Evolutionary conservation across 2,888 invertebrate species (phyloP).

Genomic region (Ectemnius cavifrons): DNA sequence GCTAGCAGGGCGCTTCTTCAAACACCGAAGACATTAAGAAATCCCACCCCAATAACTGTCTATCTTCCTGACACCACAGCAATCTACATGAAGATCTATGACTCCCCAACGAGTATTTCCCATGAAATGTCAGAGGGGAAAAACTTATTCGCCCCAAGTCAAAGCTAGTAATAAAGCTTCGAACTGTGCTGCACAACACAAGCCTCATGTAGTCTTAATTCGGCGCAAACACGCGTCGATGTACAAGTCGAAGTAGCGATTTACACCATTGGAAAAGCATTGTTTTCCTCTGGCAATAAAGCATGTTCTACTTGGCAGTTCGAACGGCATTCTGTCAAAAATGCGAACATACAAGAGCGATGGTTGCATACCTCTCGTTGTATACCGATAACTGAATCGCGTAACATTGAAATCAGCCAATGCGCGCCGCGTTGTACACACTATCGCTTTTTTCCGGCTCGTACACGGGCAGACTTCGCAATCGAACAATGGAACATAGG

Average conservation of each 20-base stretch:
- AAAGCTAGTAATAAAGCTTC: too few species aligned
- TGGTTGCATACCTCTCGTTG: neutral
- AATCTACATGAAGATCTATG: neutral
- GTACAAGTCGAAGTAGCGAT: too few species aligned
- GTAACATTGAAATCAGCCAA: too few species aligned
- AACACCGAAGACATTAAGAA: neutral
- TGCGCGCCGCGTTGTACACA: neutral
- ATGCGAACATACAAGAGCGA: slow-evolving; percentile 23
- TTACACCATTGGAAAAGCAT: neutral
- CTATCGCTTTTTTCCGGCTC: neutral
- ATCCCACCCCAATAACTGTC: neutral
- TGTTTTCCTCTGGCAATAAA: neutral
- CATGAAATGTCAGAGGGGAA: neutral
- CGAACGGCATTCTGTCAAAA: slow-evolving; percentile 6
- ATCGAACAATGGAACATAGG: slow-evolving; percentile 8
- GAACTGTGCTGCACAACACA: too few species aligned
- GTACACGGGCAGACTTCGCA: neutral
- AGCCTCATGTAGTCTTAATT: too few species aligned
- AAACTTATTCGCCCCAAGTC: too few species aligned
- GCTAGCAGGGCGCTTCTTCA: neutral
- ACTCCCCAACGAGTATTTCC: neutral
- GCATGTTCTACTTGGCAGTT: neutral
- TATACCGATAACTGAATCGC: neutral
- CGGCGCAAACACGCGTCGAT: too few species aligned
- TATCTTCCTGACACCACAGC: neutral